These are phyloP conservation scores for Gnathonemus longibarbis DNA, from an alignment of 2,113 vertebrate genomes.

Conservation along the genomic window DNA sequence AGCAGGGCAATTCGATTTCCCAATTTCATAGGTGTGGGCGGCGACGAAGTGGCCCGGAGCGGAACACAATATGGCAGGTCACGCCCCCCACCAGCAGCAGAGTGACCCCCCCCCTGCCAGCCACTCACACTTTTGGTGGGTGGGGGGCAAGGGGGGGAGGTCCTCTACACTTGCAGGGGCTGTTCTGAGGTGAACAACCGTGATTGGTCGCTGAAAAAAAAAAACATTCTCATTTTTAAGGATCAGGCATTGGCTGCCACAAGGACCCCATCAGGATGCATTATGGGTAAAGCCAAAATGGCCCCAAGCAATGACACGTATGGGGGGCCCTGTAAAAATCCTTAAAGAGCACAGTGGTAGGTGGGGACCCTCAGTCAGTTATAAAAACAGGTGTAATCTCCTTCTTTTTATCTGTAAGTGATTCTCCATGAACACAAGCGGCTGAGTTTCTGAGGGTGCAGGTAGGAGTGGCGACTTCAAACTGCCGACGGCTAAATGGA, in stretches of 20 bases:
- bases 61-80: not conserved
- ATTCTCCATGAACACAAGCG: not conserved
- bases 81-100: not conserved
- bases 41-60: not conserved
- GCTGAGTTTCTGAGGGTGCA: not conserved
- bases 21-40: not conserved
- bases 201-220: not conserved
- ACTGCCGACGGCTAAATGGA: not conserved
- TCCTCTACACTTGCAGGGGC: not conserved
- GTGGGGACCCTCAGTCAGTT: not conserved
- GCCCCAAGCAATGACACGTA: not conserved
- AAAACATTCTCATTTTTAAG: not conserved
- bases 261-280: not conserved
- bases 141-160: not conserved
- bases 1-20: not conserved
- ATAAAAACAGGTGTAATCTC: not conserved
- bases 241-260: not conserved
- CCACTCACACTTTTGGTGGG: not conserved
- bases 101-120: not conserved
- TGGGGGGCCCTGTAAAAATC: not conserved
- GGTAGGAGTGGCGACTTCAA: not conserved
- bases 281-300: not conserved
- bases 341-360: not conserved
- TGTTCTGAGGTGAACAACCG: not conserved
- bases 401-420: not conserved